Evolutionary conservation across 2,888 invertebrate genomes (phyloP).

Genomic region (Galeopsomyia nigrocyanea): DNA sequence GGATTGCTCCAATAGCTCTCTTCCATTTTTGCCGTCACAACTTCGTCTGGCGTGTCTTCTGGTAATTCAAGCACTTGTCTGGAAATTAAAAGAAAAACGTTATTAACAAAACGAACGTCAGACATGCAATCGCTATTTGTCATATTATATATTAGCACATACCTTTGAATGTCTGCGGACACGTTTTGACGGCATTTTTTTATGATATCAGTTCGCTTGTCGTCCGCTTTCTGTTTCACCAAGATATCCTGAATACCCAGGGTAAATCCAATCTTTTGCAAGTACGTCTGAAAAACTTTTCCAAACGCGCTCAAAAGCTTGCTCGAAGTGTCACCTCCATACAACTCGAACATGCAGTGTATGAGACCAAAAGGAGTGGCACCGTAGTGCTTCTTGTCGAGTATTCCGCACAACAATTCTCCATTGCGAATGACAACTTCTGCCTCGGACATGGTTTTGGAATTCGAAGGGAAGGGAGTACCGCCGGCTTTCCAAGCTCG

Average conservation of each 20-base stretch:
- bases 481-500: slow-evolving; percentile 76
- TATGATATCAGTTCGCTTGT: slow-evolving; percentile 79
- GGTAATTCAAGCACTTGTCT: slow-evolving; percentile 80
- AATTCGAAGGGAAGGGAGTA: slow-evolving; percentile 70
- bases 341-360: slow-evolving; percentile 95
- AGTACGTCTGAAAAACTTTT: slow-evolving; percentile 89
- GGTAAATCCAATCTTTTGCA: slow-evolving; percentile 94
- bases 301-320: slow-evolving; percentile 90
- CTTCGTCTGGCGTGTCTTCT: slow-evolving; percentile 72
- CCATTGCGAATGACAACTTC: slow-evolving; percentile 91
- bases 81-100: slow-evolving; percentile 68
- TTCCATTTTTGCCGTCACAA: slow-evolving; percentile 78
- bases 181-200: slow-evolving; percentile 72
- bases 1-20: slow-evolving; percentile 79
- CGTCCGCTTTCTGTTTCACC: slow-evolving; percentile 80
- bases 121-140: not conserved
- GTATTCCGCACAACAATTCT: slow-evolving; percentile 89
- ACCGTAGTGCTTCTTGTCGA: slow-evolving; percentile 98
- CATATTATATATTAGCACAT: not conserved
- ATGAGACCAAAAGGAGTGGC: slow-evolving; percentile 95
- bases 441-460: slow-evolving; percentile 86
- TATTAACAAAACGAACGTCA: not conserved
- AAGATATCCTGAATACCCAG: slow-evolving; percentile 96
- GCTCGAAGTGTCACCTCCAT: slow-evolving; percentile 89
- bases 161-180: slow-evolving; percentile 53